Evolutionary conservation across 2,113 vertebrate species (phyloP).

Genomic region (Lepisosteus osseus): DNA sequence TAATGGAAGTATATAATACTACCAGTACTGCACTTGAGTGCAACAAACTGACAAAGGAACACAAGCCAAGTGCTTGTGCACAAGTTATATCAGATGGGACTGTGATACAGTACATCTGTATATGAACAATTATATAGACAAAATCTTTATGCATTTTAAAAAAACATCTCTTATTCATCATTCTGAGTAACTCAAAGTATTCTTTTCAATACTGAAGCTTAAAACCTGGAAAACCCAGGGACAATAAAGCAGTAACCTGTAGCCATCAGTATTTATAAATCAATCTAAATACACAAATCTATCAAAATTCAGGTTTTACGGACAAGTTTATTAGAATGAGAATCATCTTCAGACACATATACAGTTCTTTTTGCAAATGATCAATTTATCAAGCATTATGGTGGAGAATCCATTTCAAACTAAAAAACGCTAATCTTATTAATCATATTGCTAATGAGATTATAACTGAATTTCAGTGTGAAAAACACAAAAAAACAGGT

Average conservation of each 20-base stretch:
- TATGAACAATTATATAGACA: too few species aligned
- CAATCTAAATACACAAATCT: not conserved
- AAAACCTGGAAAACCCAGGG: not conserved
- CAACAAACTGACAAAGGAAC: too few species aligned
- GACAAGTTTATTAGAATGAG: not conserved
- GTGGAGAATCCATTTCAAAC: conserved; percentile 3
- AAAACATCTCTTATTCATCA: too few species aligned
- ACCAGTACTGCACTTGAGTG: too few species aligned
- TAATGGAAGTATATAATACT: too few species aligned
- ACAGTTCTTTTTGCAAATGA: not conserved
- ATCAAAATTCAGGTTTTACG: not conserved
- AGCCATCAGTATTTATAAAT: not conserved
- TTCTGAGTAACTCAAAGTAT: not conserved
- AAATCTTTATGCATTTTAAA: too few species aligned
- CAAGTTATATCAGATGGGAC: too few species aligned
- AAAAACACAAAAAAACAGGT: conserved; percentile 24
- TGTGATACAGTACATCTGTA: too few species aligned
- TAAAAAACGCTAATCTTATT: conserved; percentile 16
- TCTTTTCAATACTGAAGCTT: not conserved
- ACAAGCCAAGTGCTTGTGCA: too few species aligned
- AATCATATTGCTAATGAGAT: conserved; percentile 21
- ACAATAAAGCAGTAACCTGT: too few species aligned
- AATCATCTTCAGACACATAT: not conserved
- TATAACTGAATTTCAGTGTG: conserved; percentile 12
- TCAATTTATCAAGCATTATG: not conserved